Conservation (phyloP, 2,113 vertebrate species). For the Galbula dea region DNA sequence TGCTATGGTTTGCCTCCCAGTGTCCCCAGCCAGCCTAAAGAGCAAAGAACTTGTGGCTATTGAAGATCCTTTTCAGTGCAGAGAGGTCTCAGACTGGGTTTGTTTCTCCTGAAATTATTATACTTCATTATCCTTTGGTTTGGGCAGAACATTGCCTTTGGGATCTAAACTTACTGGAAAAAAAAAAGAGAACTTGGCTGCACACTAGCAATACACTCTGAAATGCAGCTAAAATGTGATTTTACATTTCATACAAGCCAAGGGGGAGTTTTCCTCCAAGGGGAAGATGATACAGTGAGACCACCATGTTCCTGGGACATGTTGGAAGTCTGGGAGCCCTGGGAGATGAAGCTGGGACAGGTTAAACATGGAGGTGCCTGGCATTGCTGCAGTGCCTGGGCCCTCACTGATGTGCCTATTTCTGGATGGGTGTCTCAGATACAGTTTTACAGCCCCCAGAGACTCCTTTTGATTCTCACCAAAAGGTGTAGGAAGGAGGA, state of each 20-base stretch:
- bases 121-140: neutral
- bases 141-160: neutral
- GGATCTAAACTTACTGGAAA: neutral
- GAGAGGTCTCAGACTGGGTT: neutral
- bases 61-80: neutral
- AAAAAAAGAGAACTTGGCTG: neutral
- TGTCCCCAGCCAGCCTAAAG: neutral
- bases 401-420: fast-evolving
- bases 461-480: neutral
- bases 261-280: neutral
- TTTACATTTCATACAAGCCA: neutral
- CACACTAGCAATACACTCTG: fast-evolving
- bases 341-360: neutral
- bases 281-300: neutral
- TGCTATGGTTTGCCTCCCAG: neutral
- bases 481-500: constrained; percentile 19
- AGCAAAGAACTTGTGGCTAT: fast-evolving
- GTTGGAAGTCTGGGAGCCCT: fast-evolving
- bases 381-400: neutral
- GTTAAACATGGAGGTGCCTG: neutral
- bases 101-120: neutral
- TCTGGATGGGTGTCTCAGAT: neutral
- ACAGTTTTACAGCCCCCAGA: neutral
- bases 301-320: fast-evolving
- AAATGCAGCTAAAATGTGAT: neutral